These are phyloP conservation scores for Hippocampus comes DNA, from an alignment of 2,113 vertebrate genomes.

Conservation along the genomic window DNA sequence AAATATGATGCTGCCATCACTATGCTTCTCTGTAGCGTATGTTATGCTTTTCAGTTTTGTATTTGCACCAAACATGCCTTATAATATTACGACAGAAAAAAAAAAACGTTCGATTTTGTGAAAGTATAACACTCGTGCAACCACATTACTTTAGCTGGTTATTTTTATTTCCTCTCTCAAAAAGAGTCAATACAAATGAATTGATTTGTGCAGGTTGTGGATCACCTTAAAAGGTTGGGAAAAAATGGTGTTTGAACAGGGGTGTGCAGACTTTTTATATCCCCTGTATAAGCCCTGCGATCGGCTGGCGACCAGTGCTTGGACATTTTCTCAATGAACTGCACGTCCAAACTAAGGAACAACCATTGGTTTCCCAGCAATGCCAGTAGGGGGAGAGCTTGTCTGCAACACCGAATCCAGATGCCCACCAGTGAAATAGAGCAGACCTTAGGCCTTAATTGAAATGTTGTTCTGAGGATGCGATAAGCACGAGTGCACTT, in stretches of 20 bases:
- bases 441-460: background rate
- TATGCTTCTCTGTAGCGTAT: too few relatives aligned
- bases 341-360: background rate
- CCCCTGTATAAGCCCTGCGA: background rate
- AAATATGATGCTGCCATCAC: too few relatives aligned
- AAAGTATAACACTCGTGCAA: too few relatives aligned
- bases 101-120: too few relatives aligned
- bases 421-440: background rate
- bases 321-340: background rate
- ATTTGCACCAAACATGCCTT: too few relatives aligned
- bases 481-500: background rate
- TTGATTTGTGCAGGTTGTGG: background rate
- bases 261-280: background rate
- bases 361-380: constrained; percentile 1
- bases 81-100: too few relatives aligned
- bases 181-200: too few relatives aligned
- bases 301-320: background rate
- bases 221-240: background rate
- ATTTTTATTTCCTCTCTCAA: too few relatives aligned
- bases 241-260: background rate
- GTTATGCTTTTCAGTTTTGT: too few relatives aligned
- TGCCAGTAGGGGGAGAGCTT: constrained; percentile 29
- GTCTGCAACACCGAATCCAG: constrained; percentile 17
- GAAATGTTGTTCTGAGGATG: constrained; percentile 1
- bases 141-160: too few relatives aligned